A percentile compares a stretch with the other conserved stretches of the same genome.
phyloP scores from a whole-genome alignment of 1,140 invertebrate species.

The Philotrypesis tridentata region DNA sequence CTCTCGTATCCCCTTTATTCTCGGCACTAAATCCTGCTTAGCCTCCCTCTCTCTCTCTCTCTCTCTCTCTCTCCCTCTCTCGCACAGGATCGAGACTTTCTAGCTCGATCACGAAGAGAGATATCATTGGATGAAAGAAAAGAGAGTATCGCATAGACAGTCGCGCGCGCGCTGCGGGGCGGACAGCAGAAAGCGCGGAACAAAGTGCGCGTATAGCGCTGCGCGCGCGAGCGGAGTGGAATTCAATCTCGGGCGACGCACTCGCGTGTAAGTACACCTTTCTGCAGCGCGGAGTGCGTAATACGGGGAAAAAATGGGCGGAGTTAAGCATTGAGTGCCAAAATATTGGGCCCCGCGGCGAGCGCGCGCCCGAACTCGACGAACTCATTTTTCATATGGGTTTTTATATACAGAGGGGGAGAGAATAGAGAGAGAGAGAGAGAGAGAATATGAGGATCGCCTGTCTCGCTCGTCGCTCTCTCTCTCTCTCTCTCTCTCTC shows the following conservation, averaged over 20 bases:
- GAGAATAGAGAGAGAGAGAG: background rate
- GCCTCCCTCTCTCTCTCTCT: no score
- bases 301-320: conserved; percentile 2
- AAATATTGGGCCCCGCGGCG: conserved; percentile 64
- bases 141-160: no score
- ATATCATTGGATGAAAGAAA: conserved; percentile 1
- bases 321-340: conserved; percentile 60
- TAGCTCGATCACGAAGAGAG: conserved; percentile 11
- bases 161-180: background rate
- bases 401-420: no score
- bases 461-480: no score
- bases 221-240: background rate
- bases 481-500: no score
- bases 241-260: background rate
- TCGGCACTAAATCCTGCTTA: conserved; percentile 48
- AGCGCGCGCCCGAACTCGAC: conserved; percentile 45
- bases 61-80: no score
- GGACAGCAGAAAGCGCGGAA: background rate
- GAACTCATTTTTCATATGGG: conserved; percentile 69
- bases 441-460: no score
- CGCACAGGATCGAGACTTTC: conserved; percentile 17
- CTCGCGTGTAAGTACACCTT: no score
- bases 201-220: background rate
- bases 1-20: conserved; percentile 19
- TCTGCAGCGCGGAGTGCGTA: background rate